Percentiles rank a stretch among this genome's conserved stretches.
These are phyloP conservation scores for Pagetopsis macropterus DNA, from an alignment of 2,797 vertebrate species.

Conservation along the genomic window DNA sequence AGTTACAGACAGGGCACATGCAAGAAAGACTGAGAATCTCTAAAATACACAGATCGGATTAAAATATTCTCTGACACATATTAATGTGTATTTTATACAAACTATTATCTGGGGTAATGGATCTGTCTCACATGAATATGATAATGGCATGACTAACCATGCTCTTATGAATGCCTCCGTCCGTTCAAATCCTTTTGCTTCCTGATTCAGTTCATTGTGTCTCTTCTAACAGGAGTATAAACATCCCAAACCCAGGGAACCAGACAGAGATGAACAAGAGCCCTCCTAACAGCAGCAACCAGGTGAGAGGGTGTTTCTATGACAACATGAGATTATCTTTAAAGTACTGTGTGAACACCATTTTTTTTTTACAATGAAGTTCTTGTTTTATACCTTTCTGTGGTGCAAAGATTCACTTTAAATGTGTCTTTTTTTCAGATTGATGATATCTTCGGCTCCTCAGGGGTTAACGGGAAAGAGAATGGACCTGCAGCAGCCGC, in stretches of 20 bases:
- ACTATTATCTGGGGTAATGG: not conserved
- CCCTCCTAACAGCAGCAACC: constrained; percentile 80
- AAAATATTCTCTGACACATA: not conserved
- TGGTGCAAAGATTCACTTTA: not conserved
- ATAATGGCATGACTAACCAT: not conserved
- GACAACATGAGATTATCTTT: not conserved
- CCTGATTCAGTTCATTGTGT: constrained; percentile 1
- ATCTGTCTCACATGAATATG: constrained; percentile 13
- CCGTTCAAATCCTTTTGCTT: not conserved
- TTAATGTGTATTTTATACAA: constrained; percentile 4
- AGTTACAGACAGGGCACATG: no score
- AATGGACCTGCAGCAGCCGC: constrained; percentile 82
- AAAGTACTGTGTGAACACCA: not conserved
- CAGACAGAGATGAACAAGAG: constrained; percentile 87
- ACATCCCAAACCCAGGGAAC: constrained; percentile 88
- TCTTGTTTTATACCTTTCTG: not conserved
- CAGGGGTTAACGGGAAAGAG: constrained; percentile 88
- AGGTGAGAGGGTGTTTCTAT: constrained; percentile 80
- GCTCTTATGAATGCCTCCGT: not conserved
- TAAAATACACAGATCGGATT: no score
- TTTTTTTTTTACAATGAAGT: not conserved
- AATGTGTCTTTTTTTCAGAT: constrained; percentile 78
- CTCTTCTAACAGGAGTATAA: constrained; percentile 82
- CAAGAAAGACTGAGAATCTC: no score
- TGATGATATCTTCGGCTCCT: constrained; percentile 89